phyloP scores from a whole-genome alignment of 1,140 invertebrate species.

The Lethocerus indicus region DNA sequence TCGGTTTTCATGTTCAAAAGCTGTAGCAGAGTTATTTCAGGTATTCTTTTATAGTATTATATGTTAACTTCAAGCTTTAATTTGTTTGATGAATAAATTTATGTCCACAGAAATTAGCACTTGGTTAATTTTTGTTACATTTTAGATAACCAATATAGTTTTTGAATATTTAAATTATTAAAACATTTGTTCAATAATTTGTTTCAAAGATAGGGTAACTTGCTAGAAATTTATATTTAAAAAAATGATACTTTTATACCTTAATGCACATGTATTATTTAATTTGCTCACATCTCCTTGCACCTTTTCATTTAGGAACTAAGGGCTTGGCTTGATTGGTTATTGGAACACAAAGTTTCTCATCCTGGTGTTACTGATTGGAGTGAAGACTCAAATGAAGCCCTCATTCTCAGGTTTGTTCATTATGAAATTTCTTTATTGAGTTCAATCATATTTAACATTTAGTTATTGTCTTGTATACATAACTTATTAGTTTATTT shows the following conservation, averaged over 20 bases:
- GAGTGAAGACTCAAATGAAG: constrained; percentile 30
- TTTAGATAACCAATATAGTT: neutral
- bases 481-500: neutral
- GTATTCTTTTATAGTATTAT: constrained; percentile 21
- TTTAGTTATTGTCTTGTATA: neutral
- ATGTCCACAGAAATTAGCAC: neutral
- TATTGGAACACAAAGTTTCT: constrained; percentile 39
- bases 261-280: too few species aligned
- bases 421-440: neutral
- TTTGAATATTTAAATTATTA: neutral
- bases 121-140: neutral
- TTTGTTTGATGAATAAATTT: neutral
- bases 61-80: neutral
- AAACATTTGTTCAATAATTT: neutral
- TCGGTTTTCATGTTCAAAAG: constrained; percentile 20
- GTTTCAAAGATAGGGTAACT: neutral
- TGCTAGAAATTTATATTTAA: neutral
- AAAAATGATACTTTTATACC: neutral
- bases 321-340: constrained; percentile 35
- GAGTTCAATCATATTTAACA: neutral
- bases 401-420: constrained; percentile 23
- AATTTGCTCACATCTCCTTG: too few species aligned
- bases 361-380: constrained; percentile 39
- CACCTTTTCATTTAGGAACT: constrained; percentile 33
- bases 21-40: constrained; percentile 34